phyloP scores from a whole-genome alignment of 2,888 invertebrate genomes.

The Temnothorax rugatulus region DNA sequence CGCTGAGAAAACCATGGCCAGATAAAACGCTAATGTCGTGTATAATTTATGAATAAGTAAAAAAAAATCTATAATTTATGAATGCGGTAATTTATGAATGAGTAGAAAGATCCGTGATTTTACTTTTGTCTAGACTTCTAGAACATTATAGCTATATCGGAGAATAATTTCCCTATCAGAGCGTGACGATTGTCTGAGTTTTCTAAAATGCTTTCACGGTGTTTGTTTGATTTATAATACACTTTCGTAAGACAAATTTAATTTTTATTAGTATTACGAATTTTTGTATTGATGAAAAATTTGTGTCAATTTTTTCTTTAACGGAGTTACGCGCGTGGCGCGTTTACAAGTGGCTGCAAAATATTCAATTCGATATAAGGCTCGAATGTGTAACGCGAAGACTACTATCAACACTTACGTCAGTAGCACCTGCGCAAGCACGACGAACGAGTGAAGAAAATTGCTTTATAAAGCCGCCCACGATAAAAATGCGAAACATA shows the following conservation, averaged over 20 bases:
- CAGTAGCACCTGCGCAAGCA: conserved; percentile 60
- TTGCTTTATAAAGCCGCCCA: conserved; percentile 49
- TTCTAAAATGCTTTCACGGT: conserved; percentile 7
- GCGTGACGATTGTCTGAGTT: conserved; percentile 22
- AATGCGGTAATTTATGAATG: background rate
- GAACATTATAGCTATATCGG: background rate
- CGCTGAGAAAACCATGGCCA: background rate
- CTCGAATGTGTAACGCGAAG: conserved; percentile 27
- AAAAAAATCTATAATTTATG: background rate
- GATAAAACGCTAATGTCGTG: background rate
- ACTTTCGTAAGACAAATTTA: background rate
- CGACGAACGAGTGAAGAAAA: conserved; percentile 49
- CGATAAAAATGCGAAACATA: conserved; percentile 37
- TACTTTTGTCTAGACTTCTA: conserved; percentile 16
- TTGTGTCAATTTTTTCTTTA: background rate
- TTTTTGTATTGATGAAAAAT: background rate
- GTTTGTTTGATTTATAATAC: conserved; percentile 3
- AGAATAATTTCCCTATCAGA: conserved; percentile 19
- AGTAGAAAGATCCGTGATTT: background rate
- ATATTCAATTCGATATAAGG: conserved; percentile 18
- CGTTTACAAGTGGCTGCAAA: background rate
- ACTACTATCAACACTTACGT: conserved; percentile 53
- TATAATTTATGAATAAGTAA: conserved; percentile 6
- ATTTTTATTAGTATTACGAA: background rate
- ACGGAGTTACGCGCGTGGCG: background rate